Conservation (phyloP, 2,113 vertebrate species). For the Carassius carassius region DNA sequence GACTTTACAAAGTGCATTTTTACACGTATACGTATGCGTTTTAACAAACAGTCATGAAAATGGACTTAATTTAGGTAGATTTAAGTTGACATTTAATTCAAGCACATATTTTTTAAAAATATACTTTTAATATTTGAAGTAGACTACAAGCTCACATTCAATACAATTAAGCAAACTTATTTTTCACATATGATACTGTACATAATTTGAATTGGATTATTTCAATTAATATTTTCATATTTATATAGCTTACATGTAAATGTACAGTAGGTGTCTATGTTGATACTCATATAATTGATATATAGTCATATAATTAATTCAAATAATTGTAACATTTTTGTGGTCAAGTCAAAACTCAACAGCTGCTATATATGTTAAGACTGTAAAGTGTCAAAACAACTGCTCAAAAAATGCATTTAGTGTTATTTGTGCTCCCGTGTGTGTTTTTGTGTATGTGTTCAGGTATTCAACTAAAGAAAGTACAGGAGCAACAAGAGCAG, state of each 20-base stretch:
- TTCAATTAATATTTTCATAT: neutral
- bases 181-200: neutral
- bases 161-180: no score
- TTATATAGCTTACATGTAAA: neutral
- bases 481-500: slow-evolving; percentile 85
- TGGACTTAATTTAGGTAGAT: neutral
- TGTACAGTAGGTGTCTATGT: neutral
- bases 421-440: neutral
- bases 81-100: no score
- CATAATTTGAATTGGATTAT: neutral
- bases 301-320: neutral
- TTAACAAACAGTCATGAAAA: neutral
- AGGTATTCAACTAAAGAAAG: slow-evolving; percentile 87
- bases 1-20: neutral
- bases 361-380: neutral
- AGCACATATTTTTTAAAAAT: no score
- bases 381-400: neutral
- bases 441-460: slow-evolving; percentile 31
- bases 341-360: neutral
- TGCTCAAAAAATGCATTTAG: neutral
- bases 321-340: neutral
- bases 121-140: no score
- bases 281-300: neutral
- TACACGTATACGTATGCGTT: neutral
- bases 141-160: no score